Evolutionary conservation across 2,113 vertebrate genomes (phyloP).

Genomic region (Pollachius pollachius): DNA sequence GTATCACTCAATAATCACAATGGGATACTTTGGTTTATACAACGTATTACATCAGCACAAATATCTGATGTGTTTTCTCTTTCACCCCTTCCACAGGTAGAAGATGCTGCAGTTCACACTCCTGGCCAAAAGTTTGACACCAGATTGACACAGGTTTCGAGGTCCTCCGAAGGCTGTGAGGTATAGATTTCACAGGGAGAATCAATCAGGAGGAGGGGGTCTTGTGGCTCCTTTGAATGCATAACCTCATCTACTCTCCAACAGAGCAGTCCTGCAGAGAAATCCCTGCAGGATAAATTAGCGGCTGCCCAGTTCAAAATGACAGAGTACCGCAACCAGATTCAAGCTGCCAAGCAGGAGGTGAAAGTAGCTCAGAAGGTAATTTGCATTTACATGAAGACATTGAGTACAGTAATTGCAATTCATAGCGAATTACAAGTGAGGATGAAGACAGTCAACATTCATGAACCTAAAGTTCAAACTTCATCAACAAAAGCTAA

Average conservation of each 20-base stretch:
- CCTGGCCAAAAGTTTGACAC: constrained; percentile 43
- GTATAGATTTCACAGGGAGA: constrained; percentile 33
- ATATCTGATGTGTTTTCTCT: background rate
- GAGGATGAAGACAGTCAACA: no score
- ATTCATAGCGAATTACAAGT: no score
- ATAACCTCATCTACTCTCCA: constrained; percentile 3
- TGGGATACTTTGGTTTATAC: background rate
- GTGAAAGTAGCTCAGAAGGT: constrained; percentile 91
- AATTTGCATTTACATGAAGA: background rate
- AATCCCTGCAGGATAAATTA: constrained; percentile 85
- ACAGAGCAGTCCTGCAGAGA: constrained; percentile 77
- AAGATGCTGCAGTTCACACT: constrained; percentile 50
- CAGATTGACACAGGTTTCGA: constrained; percentile 47
- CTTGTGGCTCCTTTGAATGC: background rate
- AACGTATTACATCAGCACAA: background rate
- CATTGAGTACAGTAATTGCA: no score
- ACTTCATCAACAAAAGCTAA: no score
- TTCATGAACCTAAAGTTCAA: no score
- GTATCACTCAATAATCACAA: no score
- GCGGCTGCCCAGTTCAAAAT: constrained; percentile 79
- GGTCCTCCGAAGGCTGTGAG: constrained; percentile 45
- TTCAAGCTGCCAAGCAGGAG: constrained; percentile 84
- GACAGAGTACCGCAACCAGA: constrained; percentile 87
- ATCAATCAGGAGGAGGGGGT: background rate
- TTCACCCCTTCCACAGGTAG: constrained; percentile 64